Evolutionary conservation across 2,113 vertebrate species (phyloP).

Genomic region (Anoplopoma fimbria): DNA sequence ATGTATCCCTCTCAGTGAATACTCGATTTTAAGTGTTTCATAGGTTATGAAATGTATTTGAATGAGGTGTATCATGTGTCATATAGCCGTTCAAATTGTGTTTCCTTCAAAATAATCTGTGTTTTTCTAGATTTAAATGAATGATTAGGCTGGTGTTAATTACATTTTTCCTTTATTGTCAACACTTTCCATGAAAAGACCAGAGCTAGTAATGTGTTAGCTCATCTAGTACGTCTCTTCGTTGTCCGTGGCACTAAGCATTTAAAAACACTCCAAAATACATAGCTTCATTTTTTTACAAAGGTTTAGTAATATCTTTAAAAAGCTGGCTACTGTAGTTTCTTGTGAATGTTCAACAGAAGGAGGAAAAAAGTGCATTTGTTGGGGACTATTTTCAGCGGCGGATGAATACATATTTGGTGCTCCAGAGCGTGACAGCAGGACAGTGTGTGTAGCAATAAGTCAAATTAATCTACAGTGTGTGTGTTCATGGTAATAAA

Average conservation of each 20-base stretch:
- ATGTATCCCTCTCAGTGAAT: slow-evolving; percentile 12
- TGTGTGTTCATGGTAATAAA: not conserved
- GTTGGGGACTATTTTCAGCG: slow-evolving; percentile 2
- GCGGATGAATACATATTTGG: slow-evolving; percentile 1
- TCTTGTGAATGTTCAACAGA: not conserved
- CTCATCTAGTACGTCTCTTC: not conserved
- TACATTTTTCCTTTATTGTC: not conserved
- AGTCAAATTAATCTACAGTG: not conserved
- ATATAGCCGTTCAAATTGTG: not conserved
- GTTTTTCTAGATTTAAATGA: not conserved
- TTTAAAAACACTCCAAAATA: not conserved
- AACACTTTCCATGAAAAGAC: too few species aligned
- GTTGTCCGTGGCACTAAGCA: not conserved
- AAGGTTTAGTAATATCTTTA: not conserved
- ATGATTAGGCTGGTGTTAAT: not conserved
- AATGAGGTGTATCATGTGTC: not conserved
- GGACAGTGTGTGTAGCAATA: not conserved
- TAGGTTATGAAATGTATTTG: slow-evolving; percentile 4
- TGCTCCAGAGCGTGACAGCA: not conserved
- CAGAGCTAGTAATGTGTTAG: not conserved
- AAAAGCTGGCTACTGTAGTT: not conserved
- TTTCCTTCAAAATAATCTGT: not conserved
- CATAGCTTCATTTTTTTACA: not conserved
- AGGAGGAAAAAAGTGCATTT: not conserved
- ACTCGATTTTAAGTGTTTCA: not conserved